phyloP scores from a whole-genome alignment of 2,888 invertebrate genomes.

The Hypselothyrea guttata region DNA sequence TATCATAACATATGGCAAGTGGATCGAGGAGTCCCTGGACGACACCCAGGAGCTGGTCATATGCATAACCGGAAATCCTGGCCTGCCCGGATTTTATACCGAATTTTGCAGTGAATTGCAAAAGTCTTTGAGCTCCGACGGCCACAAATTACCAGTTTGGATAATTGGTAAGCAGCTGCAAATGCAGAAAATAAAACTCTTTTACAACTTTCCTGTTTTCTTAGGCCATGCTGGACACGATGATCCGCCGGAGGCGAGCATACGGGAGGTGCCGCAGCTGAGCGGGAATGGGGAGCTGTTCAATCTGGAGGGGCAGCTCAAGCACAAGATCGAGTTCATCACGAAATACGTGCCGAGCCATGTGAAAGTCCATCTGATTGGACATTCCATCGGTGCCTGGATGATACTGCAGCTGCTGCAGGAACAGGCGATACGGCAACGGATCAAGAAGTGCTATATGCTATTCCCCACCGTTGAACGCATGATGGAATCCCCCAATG shows the following conservation, averaged over 20 bases:
- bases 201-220: no score
- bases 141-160: constrained; percentile 87
- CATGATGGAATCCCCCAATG: constrained; percentile 90
- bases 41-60: constrained; percentile 86
- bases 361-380: constrained; percentile 90
- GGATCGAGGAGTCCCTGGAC: constrained; percentile 85
- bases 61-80: constrained; percentile 94
- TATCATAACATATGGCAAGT: constrained; percentile 88
- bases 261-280: constrained; percentile 83
- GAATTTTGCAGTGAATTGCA: constrained; percentile 88
- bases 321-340: constrained; percentile 85
- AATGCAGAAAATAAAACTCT: no score
- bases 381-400: constrained; percentile 96
- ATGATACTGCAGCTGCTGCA: constrained; percentile 89
- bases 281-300: constrained; percentile 85
- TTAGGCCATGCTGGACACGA: constrained; percentile 91
- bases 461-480: constrained; percentile 94
- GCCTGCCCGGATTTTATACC: constrained; percentile 90
- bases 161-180: constrained; percentile 88
- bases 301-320: constrained; percentile 88
- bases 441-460: constrained; percentile 86
- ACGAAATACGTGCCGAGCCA: constrained; percentile 87
- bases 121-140: constrained; percentile 82
- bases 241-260: constrained; percentile 84
- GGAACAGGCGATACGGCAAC: constrained; percentile 83